Evolutionary conservation across 1,140 invertebrate species (phyloP).

Genomic region (Palaemon carinicauda): DNA sequence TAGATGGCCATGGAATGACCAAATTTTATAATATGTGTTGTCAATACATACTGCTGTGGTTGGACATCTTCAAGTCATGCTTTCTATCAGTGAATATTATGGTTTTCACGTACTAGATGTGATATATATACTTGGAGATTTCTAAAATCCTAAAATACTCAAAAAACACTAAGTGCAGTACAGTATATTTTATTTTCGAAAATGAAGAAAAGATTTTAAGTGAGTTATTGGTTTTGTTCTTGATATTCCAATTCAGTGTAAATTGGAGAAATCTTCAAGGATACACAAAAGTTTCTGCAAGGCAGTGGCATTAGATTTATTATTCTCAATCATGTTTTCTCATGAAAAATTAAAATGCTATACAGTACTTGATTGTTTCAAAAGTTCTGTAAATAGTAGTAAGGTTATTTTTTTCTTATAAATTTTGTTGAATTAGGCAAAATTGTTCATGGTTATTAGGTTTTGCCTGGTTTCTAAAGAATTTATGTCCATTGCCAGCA

Average conservation of each 20-base stretch:
- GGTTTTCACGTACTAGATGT: conserved; percentile 46
- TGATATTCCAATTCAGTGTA: background rate
- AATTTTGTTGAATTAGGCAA: background rate
- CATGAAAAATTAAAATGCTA: background rate
- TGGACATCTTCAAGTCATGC: conserved; percentile 26
- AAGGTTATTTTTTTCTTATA: too few species aligned
- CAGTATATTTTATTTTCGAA: conserved; percentile 20
- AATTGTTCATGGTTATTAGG: too few species aligned
- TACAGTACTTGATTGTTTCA: background rate
- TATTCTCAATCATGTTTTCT: background rate
- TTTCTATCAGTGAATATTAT: conserved; percentile 45
- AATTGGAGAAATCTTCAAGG: conserved; percentile 43
- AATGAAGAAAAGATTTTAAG: conserved; percentile 18
- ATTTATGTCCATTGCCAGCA: conserved; percentile 32
- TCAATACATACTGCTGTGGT: conserved; percentile 35
- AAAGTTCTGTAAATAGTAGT: too few species aligned
- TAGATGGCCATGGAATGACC: conserved; percentile 40
- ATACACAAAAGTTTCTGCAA: conserved; percentile 36
- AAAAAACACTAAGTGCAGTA: conserved; percentile 1
- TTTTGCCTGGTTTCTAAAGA: too few species aligned
- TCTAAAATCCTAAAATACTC: conserved; percentile 34
- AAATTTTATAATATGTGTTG: conserved; percentile 47
- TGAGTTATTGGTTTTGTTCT: conserved; percentile 24
- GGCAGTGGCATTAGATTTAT: conserved; percentile 26
- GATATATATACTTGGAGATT: conserved; percentile 45